Evolutionary conservation across 2,113 vertebrate species (phyloP).

Genomic region (Furnarius figulus): DNA sequence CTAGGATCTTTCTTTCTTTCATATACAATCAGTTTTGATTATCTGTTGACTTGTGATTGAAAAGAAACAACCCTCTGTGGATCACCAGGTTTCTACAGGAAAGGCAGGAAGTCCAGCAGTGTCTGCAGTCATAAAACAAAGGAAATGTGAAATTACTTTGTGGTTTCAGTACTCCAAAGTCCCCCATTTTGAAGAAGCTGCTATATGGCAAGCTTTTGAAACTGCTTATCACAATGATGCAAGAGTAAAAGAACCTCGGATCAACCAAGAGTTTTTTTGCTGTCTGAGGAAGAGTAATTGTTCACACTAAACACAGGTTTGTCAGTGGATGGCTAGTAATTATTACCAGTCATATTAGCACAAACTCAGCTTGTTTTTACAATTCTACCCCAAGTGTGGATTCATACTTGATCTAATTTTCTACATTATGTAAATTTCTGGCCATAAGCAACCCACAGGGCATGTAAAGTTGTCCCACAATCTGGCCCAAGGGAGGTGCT

Average conservation of each 20-base stretch:
- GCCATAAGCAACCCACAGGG: background rate
- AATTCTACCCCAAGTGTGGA: background rate
- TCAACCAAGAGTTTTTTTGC: background rate
- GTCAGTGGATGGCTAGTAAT: background rate
- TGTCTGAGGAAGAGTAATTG: background rate
- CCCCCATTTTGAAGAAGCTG: background rate
- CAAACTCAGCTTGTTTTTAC: background rate
- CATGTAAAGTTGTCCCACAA: background rate
- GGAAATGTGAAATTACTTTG: background rate
- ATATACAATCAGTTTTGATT: background rate
- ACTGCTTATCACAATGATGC: background rate
- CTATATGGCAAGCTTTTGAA: background rate
- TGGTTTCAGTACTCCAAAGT: background rate
- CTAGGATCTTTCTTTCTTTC: background rate
- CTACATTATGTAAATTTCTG: background rate
- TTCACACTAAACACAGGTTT: background rate
- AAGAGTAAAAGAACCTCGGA: background rate
- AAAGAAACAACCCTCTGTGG: background rate
- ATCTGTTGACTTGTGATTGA: background rate
- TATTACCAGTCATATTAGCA: background rate
- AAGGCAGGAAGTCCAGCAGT: background rate
- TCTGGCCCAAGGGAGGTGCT: background rate
- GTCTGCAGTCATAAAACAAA: background rate
- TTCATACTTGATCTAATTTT: background rate
- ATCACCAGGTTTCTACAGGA: background rate